Base-by-base conservation (phyloP, 2,797 vertebrate species). In the Pseudochirops corinnae region DNA sequence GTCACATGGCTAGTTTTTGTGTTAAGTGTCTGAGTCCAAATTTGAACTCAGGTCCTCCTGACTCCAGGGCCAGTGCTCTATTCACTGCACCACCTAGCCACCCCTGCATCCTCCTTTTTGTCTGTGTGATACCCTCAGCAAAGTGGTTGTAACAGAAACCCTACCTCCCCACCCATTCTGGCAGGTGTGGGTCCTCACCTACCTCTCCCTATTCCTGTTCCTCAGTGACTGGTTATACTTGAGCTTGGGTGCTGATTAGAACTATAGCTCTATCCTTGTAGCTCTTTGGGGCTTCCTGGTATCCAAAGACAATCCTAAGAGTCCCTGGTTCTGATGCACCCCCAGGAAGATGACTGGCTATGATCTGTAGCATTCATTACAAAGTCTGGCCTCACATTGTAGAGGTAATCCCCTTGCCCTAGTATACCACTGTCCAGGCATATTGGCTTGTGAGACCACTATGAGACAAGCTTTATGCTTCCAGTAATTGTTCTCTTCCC, bases 261-360 rank as follows among this genome's bases (percentile, higher is more conserved):
- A 31, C 29, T 12, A 3, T n/a, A 33, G 56, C 31, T 93, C 13
- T n/a, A 16, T 29, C 1, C 13, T 33, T 55, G 39, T 0, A 50
- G 60, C 39, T 62, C 87, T 96, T 46, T 91, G 28, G 57, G 55
- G 56, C 60, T 94, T 53, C 92, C 92, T 53, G 56, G 90, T n/a
- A 2, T 67, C 56, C 90, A 56, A 94, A 94, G 91, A 53, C 7
- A 12, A 31, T 92, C 62, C 82, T 21, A 92, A 52, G 18, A 9
- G 31, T 52, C 39, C 58, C 50, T 13, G 7, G 50, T 24, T 39
- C 67, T 21, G 33, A 24, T 6, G 0, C 56, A 90, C 39, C 92
- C 57, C 39, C 29, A 11, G 90, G 18, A 46, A 2, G 21, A 50
- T 87, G 21, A 87, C 74, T 87, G 74, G 24, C 39, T 50, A 4